A percentile compares a stretch with the other conserved stretches of the same genome.
Conservation (phyloP, 2,888 invertebrate genomes). For the Macaria notata region DNA sequence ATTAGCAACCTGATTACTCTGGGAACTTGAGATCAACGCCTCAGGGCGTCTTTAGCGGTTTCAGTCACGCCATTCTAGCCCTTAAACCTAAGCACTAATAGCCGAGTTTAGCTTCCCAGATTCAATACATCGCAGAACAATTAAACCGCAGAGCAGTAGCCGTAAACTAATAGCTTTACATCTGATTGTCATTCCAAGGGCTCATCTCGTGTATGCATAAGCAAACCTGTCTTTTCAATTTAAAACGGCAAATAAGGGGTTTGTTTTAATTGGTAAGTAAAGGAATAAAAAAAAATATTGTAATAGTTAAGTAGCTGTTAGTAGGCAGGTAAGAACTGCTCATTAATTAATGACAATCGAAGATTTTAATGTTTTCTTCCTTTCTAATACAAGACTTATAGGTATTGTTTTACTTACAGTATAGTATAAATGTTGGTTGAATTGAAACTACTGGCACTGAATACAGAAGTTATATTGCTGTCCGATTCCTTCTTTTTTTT, state of each 20-base stretch:
- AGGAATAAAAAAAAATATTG: too few relatives aligned
- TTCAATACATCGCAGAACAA: constrained; percentile 19
- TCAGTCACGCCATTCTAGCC: constrained; percentile 9
- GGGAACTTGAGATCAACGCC: constrained; percentile 17
- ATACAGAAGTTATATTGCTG: too few relatives aligned
- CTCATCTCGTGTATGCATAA: constrained; percentile 36
- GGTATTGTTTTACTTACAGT: neutral
- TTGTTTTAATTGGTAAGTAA: too few relatives aligned
- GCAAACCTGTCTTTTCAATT: constrained; percentile 37
- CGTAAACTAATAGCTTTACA: constrained; percentile 33
- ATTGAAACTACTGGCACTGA: too few relatives aligned
- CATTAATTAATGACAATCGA: too few relatives aligned
- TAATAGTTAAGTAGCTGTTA: too few relatives aligned
- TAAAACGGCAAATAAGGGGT: constrained; percentile 23
- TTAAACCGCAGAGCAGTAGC: constrained; percentile 25
- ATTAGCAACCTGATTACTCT: constrained; percentile 20
- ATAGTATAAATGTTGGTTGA: too few relatives aligned
- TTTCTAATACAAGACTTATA: too few relatives aligned
- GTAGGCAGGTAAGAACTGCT: too few relatives aligned
- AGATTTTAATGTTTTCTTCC: too few relatives aligned
- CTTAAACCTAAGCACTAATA: constrained; percentile 6
- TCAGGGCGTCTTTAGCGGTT: constrained; percentile 9
- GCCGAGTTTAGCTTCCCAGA: constrained; percentile 1
- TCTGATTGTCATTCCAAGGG: constrained; percentile 45
- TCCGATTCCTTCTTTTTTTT: too few relatives aligned